Conservation (phyloP, 2,797 vertebrate species). For the Chiloscyllium punctatum region DNA sequence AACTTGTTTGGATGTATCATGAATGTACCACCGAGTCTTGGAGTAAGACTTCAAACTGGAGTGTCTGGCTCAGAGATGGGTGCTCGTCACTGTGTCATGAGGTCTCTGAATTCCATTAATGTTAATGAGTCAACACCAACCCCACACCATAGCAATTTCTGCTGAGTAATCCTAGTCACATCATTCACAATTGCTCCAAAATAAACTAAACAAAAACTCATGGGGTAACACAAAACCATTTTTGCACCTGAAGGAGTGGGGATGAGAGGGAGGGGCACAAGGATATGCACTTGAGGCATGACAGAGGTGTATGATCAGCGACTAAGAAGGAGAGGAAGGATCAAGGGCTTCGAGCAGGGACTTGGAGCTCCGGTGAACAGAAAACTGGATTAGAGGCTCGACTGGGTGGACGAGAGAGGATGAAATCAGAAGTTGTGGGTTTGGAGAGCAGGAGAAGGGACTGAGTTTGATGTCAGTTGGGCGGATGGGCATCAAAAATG, state of each 20-base stretch:
- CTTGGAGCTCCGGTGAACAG: not conserved
- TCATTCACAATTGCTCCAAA: not conserved
- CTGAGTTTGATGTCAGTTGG: not conserved
- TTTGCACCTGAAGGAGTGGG: not conserved
- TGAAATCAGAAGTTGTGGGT: not conserved
- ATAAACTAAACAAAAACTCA: not conserved
- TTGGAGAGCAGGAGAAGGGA: not conserved
- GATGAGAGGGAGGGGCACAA: not conserved
- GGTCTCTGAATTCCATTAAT: too few species aligned
- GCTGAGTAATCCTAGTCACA: not conserved
- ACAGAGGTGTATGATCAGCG: not conserved
- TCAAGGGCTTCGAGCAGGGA: too few species aligned
- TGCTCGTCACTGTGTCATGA: too few species aligned
- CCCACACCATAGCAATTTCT: not conserved
- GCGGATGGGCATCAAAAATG: not conserved
- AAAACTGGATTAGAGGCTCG: not conserved
- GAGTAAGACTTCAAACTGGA: too few species aligned
- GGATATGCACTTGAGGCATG: not conserved
- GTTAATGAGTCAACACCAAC: too few species aligned
- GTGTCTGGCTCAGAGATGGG: too few species aligned
- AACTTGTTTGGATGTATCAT: too few species aligned
- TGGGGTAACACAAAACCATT: not conserved
- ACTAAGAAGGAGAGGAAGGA: not conserved
- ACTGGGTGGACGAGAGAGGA: not conserved
- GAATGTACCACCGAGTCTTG: too few species aligned